These are phyloP conservation scores for Sceliomorpha sp. DNA, from an alignment of 2,888 invertebrate genomes.

Conservation along the genomic window DNA sequence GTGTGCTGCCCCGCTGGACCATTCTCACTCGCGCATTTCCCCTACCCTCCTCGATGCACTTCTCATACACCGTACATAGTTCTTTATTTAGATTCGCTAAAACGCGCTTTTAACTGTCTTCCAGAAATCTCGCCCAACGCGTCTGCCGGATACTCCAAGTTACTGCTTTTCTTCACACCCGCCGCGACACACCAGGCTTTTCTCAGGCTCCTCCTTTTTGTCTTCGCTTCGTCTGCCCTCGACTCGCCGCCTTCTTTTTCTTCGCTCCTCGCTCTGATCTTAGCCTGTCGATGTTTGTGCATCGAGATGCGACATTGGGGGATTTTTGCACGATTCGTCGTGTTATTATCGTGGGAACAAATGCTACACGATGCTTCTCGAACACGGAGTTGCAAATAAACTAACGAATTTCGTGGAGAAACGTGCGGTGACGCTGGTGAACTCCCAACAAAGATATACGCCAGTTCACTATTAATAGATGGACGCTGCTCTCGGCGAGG, in stretches of 20 bases:
- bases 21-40: too few species aligned
- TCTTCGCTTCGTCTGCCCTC: too few species aligned
- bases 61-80: conserved; percentile 26
- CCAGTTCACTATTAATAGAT: conserved; percentile 74
- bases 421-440: conserved; percentile 43
- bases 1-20: conserved; percentile 59
- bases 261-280: too few species aligned
- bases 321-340: not conserved
- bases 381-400: conserved; percentile 51
- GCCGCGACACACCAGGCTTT: too few species aligned
- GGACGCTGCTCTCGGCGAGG: conserved; percentile 68
- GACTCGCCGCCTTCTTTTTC: too few species aligned
- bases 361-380: conserved; percentile 19
- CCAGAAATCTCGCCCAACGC: too few species aligned
- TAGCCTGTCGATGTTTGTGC: conserved; percentile 1
- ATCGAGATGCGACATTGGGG: too few species aligned
- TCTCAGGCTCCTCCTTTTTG: too few species aligned
- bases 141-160: too few species aligned
- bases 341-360: not conserved
- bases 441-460: conserved; percentile 71
- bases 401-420: conserved; percentile 51
- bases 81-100: conserved; percentile 63
- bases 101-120: conserved; percentile 62
- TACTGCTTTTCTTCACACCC: too few species aligned
- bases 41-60: conserved; percentile 36